phyloP scores from a whole-genome alignment of 2,888 invertebrate genomes.

The Hipparchia sbordonii region DNA sequence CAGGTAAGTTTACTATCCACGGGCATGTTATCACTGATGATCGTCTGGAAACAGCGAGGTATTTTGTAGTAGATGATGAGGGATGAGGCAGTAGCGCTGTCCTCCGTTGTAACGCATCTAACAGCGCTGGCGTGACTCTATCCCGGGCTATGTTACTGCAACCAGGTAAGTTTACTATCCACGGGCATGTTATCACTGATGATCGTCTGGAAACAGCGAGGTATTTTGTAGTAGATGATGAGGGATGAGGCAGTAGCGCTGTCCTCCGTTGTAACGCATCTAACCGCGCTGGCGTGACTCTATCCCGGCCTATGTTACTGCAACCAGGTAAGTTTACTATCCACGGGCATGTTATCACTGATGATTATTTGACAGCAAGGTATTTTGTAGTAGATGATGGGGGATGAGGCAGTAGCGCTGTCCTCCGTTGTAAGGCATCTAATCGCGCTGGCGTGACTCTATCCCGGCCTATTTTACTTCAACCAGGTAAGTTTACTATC shows the following conservation, averaged over 20 bases:
- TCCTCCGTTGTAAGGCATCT: constrained; percentile 66
- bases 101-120: constrained; percentile 64
- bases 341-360: constrained; percentile 68
- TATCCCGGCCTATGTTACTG: constrained; percentile 70
- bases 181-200: constrained; percentile 70
- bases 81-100: constrained; percentile 64
- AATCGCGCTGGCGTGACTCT: constrained; percentile 67
- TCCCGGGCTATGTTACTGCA: constrained; percentile 72
- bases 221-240: constrained; percentile 68
- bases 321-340: constrained; percentile 64
- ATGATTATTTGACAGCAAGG: constrained; percentile 69
- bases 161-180: constrained; percentile 58
- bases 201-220: constrained; percentile 70
- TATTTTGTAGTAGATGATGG: constrained; percentile 70
- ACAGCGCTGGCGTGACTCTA: constrained; percentile 66
- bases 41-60: constrained; percentile 65
- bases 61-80: constrained; percentile 70
- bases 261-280: constrained; percentile 66
- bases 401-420: constrained; percentile 62
- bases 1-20: constrained; percentile 56
- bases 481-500: constrained; percentile 61
- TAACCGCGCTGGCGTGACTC: constrained; percentile 64
- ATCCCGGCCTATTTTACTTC: constrained; percentile 70
- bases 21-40: constrained; percentile 74
- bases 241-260: constrained; percentile 63